Evolutionary conservation across 2,888 invertebrate species (phyloP).

Genomic region (Xestoiulus laeticollis): DNA sequence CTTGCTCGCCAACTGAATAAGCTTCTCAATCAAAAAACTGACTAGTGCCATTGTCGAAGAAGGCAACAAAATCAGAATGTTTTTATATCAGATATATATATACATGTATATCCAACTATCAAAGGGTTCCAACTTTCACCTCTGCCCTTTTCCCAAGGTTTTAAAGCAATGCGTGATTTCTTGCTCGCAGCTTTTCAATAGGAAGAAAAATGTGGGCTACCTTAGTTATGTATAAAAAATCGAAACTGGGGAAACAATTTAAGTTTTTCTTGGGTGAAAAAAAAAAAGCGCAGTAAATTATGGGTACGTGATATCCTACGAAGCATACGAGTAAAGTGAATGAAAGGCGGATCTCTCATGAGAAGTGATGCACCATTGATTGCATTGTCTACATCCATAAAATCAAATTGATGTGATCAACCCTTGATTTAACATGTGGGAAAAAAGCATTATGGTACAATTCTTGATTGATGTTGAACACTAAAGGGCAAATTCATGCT

Average conservation of each 20-base stretch:
- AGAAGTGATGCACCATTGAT: slow-evolving; percentile 47
- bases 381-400: slow-evolving; percentile 46
- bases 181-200: neutral
- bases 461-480: slow-evolving; percentile 35
- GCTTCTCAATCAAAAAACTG: slow-evolving; percentile 29
- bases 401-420: slow-evolving; percentile 44
- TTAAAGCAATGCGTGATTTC: neutral
- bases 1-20: neutral
- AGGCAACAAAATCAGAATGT: slow-evolving; percentile 15
- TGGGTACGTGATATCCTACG: neutral
- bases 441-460: neutral
- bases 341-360: slow-evolving; percentile 27
- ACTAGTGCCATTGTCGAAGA: slow-evolving; percentile 14
- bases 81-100: slow-evolving; percentile 18
- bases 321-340: slow-evolving; percentile 15
- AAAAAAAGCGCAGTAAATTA: slow-evolving; percentile 1
- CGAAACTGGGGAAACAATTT: neutral
- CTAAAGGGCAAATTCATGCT: slow-evolving; percentile 13
- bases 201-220: neutral
- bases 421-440: slow-evolving; percentile 42
- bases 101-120: neutral
- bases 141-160: slow-evolving; percentile 12
- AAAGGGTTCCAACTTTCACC: slow-evolving; percentile 7
- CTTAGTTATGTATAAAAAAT: neutral
- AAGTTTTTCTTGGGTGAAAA: neutral